Evolutionary conservation across 2,888 invertebrate genomes (phyloP).

Genomic region (Drosophila paucipuncta): DNA sequence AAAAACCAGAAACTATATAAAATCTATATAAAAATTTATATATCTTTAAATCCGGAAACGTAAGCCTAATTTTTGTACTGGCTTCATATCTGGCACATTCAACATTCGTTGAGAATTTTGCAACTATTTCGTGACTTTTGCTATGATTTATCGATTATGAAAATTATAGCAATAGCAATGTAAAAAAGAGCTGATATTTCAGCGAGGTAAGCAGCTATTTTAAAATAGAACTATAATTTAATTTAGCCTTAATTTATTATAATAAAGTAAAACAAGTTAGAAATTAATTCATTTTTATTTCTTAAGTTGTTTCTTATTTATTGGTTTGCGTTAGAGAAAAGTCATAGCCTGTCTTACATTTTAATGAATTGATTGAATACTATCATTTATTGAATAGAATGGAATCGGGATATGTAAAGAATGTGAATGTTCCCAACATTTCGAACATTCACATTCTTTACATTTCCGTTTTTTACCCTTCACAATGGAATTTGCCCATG

Average conservation of each 20-base stretch:
- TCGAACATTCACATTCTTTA: too few species aligned
- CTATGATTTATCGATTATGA: background rate
- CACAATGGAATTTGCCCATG: background rate
- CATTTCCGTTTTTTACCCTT: too few species aligned
- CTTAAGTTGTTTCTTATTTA: background rate
- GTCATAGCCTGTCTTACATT: background rate
- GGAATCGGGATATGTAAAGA: background rate
- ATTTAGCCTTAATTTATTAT: background rate
- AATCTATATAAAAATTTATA: too few species aligned
- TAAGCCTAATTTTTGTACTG: too few species aligned
- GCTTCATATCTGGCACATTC: background rate
- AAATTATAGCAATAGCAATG: background rate
- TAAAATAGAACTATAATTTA: background rate
- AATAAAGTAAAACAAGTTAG: background rate
- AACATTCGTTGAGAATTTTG: background rate
- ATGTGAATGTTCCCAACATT: background rate
- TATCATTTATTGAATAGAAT: background rate
- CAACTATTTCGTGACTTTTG: rapidly evolving
- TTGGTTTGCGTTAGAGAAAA: background rate
- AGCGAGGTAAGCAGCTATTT: background rate
- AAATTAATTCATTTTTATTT: background rate
- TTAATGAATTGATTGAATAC: background rate
- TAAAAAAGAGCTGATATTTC: background rate
- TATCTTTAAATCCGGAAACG: too few species aligned
- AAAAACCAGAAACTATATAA: too few species aligned